phyloP scores from a whole-genome alignment of 2,797 vertebrate species.

The Poeciliopsis paucimaculata region DNA sequence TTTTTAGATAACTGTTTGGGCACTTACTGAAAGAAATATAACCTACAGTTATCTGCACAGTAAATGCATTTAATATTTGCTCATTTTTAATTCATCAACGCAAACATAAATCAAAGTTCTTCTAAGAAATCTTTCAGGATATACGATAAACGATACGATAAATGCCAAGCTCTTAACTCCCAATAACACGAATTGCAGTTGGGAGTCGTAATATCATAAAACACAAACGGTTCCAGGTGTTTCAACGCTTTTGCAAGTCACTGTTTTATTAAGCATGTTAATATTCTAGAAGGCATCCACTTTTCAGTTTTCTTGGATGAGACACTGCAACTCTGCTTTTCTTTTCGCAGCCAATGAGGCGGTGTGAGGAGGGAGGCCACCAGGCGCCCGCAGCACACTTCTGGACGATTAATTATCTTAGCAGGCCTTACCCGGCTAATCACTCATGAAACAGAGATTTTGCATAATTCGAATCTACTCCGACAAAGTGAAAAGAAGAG shows the following conservation, averaged over 20 bases:
- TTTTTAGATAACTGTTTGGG: no score
- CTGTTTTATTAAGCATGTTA: neutral
- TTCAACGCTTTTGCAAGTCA: neutral
- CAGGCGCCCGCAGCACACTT: slow-evolving; percentile 44
- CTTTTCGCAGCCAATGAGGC: slow-evolving; percentile 21
- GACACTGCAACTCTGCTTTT: slow-evolving; percentile 10
- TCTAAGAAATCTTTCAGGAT: no score
- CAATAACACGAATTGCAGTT: neutral
- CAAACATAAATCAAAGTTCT: no score
- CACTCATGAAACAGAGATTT: slow-evolving; percentile 60
- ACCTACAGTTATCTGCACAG: no score
- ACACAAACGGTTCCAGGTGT: neutral
- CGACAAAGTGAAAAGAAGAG: slow-evolving; percentile 41
- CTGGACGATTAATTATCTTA: slow-evolving; percentile 61
- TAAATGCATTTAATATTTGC: no score
- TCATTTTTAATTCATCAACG: no score
- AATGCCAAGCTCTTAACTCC: no score
- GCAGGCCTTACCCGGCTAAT: slow-evolving; percentile 56
- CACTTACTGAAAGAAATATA: no score
- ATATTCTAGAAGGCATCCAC: neutral
- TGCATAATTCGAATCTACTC: slow-evolving; percentile 50
- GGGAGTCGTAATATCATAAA: neutral
- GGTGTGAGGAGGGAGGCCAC: neutral
- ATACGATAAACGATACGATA: no score
- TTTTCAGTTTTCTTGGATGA: neutral